phyloP scores from a whole-genome alignment of 2,113 vertebrate species.

The Bolborhynchus lineola region DNA sequence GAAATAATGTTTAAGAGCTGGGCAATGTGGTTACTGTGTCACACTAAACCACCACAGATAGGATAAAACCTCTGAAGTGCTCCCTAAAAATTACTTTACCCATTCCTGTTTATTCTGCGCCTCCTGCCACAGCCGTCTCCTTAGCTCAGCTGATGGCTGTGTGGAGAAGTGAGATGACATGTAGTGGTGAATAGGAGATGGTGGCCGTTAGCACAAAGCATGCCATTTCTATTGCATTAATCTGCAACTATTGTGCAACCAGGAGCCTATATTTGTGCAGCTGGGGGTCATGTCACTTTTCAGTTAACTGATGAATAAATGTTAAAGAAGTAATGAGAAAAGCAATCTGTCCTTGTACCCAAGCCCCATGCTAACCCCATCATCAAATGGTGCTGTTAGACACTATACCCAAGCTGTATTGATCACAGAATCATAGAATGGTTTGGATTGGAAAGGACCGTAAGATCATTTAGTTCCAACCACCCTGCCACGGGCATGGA shows the following conservation, averaged over 20 bases:
- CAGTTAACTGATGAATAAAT: background rate
- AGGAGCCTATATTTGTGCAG: background rate
- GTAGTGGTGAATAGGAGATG: background rate
- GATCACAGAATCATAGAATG: background rate
- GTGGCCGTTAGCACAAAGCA: background rate
- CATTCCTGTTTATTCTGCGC: background rate
- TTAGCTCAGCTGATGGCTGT: background rate
- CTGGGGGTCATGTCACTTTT: background rate
- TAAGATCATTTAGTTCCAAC: background rate
- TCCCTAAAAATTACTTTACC: background rate
- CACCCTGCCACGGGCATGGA: background rate
- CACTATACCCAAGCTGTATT: background rate
- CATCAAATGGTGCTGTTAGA: background rate
- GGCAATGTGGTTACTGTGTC: background rate
- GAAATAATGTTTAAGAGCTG: background rate
- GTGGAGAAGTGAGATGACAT: rapidly evolving
- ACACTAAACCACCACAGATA: background rate
- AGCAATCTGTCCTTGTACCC: background rate
- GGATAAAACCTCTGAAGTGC: background rate
- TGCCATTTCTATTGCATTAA: background rate
- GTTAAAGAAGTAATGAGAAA: background rate
- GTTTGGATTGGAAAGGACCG: background rate
- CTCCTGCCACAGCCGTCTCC: background rate
- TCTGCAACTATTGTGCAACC: background rate
- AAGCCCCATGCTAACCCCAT: background rate